phyloP scores from a whole-genome alignment of 2,888 invertebrate species.

The Coelopa pilipes region DNA sequence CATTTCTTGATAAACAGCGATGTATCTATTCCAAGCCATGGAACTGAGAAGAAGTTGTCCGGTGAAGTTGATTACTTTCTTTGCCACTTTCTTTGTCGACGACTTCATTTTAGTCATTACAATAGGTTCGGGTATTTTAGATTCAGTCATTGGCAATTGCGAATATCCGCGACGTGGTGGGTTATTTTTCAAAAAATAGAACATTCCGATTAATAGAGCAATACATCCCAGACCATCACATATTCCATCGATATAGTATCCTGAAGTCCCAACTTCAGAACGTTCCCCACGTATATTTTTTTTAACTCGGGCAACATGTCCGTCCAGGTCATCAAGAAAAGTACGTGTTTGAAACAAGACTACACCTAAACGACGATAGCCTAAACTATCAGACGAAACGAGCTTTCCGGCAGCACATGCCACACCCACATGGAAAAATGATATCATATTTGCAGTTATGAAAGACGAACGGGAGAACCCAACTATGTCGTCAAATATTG shows the following conservation, averaged over 20 bases:
- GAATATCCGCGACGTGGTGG: conserved; percentile 80
- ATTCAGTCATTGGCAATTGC: conserved; percentile 70
- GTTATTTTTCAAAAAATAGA: conserved; percentile 77
- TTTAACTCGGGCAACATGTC: conserved; percentile 83
- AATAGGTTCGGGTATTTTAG: conserved; percentile 66
- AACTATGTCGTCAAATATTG: conserved; percentile 75
- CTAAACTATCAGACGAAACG: conserved; percentile 77
- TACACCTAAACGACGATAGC: conserved; percentile 78
- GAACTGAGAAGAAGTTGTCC: conserved; percentile 81
- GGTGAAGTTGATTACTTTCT: conserved; percentile 74
- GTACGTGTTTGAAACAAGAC: conserved; percentile 83
- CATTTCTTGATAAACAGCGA: conserved; percentile 81
- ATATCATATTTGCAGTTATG: conserved; percentile 87
- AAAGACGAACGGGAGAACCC: conserved; percentile 72
- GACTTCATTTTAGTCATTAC: conserved; percentile 74
- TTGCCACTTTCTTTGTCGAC: conserved; percentile 74
- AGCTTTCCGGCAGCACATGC: conserved; percentile 81
- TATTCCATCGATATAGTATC: conserved; percentile 85
- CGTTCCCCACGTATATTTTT: conserved; percentile 80
- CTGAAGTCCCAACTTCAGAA: conserved; percentile 82
- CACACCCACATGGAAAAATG: conserved; percentile 80
- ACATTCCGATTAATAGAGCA: conserved; percentile 77
- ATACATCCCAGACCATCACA: conserved; percentile 83
- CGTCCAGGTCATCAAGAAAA: conserved; percentile 87
- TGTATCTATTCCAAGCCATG: conserved; percentile 85